Conservation (phyloP, 2,888 invertebrate species). For the Polydrusus tereticollis region DNA sequence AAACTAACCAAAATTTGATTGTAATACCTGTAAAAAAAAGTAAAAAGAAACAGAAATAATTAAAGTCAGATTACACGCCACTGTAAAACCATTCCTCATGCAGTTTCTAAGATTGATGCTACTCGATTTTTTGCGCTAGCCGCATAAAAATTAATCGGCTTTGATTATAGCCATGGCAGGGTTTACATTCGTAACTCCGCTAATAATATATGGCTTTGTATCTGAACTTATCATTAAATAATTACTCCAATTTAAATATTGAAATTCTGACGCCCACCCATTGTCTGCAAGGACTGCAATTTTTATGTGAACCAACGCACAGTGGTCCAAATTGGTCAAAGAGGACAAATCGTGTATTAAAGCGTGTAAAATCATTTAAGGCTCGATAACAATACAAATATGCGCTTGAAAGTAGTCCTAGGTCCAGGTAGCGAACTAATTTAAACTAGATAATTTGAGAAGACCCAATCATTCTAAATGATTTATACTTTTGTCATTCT, state of each 20-base stretch:
- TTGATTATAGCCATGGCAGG: conserved; percentile 20
- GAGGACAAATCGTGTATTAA: neutral
- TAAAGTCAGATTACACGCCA: neutral
- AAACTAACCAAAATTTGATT: no score
- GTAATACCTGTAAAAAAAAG: neutral
- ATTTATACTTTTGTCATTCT: neutral
- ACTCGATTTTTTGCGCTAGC: conserved; percentile 14
- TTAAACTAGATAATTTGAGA: no score
- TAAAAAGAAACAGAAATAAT: neutral
- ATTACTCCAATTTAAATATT: conserved; percentile 43
- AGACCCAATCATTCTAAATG: no score
- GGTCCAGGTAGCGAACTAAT: no score
- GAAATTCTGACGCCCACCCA: conserved; percentile 37
- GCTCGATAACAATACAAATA: no score
- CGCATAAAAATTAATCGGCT: conserved; percentile 16
- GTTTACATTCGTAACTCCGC: conserved; percentile 11
- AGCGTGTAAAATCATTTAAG: no score
- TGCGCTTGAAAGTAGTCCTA: no score
- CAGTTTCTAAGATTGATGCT: conserved; percentile 31
- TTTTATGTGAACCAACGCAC: neutral
- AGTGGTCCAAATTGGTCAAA: conserved; percentile 12
- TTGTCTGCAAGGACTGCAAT: conserved; percentile 29
- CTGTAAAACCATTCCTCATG: neutral
- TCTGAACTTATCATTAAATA: conserved; percentile 41
- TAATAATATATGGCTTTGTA: conserved; percentile 30